Evolutionary conservation across 2,888 invertebrate species (phyloP).

Genomic region (Willowsia nigromaculata): DNA sequence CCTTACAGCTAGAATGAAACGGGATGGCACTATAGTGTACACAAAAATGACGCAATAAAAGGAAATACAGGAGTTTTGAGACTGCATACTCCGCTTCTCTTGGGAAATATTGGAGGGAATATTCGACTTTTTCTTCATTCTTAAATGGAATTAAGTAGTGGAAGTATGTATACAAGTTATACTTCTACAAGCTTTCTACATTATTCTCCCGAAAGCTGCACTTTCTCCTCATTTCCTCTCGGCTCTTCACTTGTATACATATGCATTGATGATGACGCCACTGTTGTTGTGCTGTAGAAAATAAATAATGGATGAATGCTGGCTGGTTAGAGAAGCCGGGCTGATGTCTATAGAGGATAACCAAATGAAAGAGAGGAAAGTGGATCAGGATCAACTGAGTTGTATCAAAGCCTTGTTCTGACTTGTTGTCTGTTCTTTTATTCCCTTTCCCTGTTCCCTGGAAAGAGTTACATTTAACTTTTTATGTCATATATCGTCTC

Average conservation of each 20-base stretch:
- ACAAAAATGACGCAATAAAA: constrained; percentile 11
- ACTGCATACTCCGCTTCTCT: constrained; percentile 20
- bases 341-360: constrained; percentile 2
- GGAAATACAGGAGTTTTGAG: neutral
- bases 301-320: constrained; percentile 34
- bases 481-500: neutral
- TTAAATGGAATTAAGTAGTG: constrained; percentile 48
- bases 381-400: constrained; percentile 42
- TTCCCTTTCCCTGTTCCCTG: neutral
- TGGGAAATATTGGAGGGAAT: constrained; percentile 53
- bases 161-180: neutral
- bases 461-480: neutral
- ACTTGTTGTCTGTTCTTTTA: neutral
- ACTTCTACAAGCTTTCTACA: neutral
- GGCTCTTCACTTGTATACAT: neutral
- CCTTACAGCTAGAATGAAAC: neutral
- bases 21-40: neutral
- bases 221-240: constrained; percentile 6
- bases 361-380: constrained; percentile 24
- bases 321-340: neutral
- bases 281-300: neutral
- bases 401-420: neutral
- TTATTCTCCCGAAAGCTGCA: neutral
- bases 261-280: neutral
- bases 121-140: constrained; percentile 13